Conservation (phyloP, 2,113 vertebrate genomes). For the Ptilorrhoa leucosticta region DNA sequence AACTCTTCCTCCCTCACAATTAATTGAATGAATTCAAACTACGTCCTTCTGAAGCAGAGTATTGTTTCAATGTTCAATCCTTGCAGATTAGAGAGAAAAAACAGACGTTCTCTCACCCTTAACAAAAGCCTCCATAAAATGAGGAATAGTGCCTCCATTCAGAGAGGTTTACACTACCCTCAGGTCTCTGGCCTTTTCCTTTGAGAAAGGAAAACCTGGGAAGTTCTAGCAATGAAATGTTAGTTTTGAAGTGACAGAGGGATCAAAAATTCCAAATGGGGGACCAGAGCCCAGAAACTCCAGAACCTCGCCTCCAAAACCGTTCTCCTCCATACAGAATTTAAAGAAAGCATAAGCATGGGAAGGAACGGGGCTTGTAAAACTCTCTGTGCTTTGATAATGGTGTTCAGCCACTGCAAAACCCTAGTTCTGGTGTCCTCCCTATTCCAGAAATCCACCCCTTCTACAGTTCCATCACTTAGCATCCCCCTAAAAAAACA, state of each 20-base stretch:
- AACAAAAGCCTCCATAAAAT: neutral
- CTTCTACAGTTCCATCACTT: neutral
- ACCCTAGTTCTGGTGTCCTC: neutral
- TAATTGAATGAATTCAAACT: neutral
- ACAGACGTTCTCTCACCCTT: neutral
- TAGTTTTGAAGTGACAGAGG: neutral
- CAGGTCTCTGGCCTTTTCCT: neutral
- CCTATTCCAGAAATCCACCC: neutral
- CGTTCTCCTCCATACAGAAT: fast-evolving
- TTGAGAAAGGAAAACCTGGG: neutral
- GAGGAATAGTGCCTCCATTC: neutral
- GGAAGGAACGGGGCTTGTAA: neutral
- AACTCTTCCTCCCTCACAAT: neutral
- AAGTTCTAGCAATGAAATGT: neutral
- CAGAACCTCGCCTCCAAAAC: neutral
- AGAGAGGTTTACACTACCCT: neutral
- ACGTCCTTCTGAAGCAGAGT: neutral
- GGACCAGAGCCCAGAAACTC: neutral
- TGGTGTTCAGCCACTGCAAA: neutral
- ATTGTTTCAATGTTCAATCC: neutral
- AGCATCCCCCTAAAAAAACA: neutral
- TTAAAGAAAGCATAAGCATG: neutral
- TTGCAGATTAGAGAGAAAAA: neutral
- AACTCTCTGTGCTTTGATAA: neutral
- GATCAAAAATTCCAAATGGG: neutral